phyloP scores from a whole-genome alignment of 92 coral and sea anemone species.

The Epizoanthus stellaris region DNA sequence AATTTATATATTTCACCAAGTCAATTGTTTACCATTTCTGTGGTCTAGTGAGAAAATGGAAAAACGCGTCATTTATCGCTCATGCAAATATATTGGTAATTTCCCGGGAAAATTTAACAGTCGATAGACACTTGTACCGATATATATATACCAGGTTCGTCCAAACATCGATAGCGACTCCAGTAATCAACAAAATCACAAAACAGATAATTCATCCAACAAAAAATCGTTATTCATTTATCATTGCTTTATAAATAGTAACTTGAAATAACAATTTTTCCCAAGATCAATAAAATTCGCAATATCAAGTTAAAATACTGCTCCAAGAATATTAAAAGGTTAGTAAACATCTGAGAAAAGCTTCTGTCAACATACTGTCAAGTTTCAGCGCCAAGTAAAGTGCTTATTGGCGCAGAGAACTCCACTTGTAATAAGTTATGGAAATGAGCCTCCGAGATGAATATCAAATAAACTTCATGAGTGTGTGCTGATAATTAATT shows the following conservation, averaged over 20 bases:
- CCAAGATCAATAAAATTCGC: too few species aligned
- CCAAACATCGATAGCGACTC: background rate
- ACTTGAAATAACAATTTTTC: background rate
- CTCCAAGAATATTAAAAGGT: background rate
- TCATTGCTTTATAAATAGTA: background rate
- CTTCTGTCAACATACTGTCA: slow-evolving; percentile 29
- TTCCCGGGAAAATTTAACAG: slow-evolving; percentile 6
- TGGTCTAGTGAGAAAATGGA: background rate
- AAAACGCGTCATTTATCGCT: background rate
- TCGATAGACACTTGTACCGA: background rate
- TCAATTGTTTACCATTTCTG: background rate
- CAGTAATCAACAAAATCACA: background rate
- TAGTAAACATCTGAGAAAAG: background rate
- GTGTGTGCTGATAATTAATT: slow-evolving; percentile 25
- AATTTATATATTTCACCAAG: background rate
- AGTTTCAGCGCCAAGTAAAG: background rate
- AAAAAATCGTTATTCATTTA: background rate
- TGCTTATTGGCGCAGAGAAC: background rate
- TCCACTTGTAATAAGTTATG: slow-evolving; percentile 18
- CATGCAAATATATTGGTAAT: background rate
- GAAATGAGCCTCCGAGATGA: slow-evolving; percentile 3
- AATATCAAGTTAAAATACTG: background rate
- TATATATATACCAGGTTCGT: background rate
- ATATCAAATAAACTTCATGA: slow-evolving; percentile 18
- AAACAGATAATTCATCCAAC: background rate